Base-by-base conservation (phyloP, 2,888 invertebrate species). In the Asteroscopus sphinx region DNA sequence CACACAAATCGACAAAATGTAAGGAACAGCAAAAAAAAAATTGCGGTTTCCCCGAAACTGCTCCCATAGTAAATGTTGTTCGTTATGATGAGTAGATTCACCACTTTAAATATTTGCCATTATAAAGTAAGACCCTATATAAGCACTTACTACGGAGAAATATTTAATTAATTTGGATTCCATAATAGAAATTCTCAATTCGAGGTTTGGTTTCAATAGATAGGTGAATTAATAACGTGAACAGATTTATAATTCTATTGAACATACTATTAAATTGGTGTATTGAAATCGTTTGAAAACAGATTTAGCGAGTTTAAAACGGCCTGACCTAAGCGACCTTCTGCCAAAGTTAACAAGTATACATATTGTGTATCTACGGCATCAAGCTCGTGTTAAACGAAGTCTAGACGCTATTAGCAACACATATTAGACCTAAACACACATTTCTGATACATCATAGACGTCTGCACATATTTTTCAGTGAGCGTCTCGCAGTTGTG, bases 371-470 rank as follows among this genome's bases (percentile, higher is more conserved):
- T 76, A 69, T 68, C 64, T 73, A 69, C 63, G 65, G 68, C 68
- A 72, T 76, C 67, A 71, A 62, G 67, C 44, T 61, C 65, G 71
- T 76, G 77, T 79, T 81, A 82, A 81, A 79, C 76, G 75, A 74
- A 82, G 83, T 83, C 83, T 83, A 83, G 83, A 82, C 84, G 62
- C 68, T 76, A 78, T 83, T 83, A 77, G 80, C 79, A 81, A 77
- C 66, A 77, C 67, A 60, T 77, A 72, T 76, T 76, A 77, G 72
- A 79, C 53, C 74, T 75, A 71, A 63, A 66, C 41, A 53, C 65
- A 73, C 62, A 67, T 66, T 71, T 69, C 60, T 65, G 65, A 77
- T 68, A 71, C 59, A 62, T 63, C 71, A 62, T 62, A 69, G 60
- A 73, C 44, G 49, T 62, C 59, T 66, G 47, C 51, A 59, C 58